A percentile compares a stretch with the other conserved stretches of the same genome.
Conservation (phyloP, 2,797 vertebrate species). For the Enteromius paludinosus region DNA sequence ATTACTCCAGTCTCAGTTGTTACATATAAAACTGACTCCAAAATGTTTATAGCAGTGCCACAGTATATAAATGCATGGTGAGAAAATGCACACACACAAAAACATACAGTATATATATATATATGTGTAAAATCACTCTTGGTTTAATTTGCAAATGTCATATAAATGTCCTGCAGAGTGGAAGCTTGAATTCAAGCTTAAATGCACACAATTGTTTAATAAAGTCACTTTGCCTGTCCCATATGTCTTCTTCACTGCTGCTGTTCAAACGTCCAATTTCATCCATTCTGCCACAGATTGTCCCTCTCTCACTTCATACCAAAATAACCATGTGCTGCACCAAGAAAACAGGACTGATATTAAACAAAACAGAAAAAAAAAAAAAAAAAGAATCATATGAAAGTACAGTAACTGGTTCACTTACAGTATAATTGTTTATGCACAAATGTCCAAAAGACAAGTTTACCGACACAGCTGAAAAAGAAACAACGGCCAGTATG, state of each 20-base stretch:
- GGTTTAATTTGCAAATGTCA: slow-evolving; percentile 47
- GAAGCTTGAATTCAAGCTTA: slow-evolving; percentile 19
- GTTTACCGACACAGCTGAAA: slow-evolving; percentile 22
- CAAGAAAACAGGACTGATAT: neutral
- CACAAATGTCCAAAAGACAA: neutral
- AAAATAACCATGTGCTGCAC: slow-evolving; percentile 16
- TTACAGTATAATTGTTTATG: neutral
- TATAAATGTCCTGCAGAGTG: slow-evolving; percentile 44
- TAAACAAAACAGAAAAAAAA: neutral
- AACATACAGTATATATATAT: neutral
- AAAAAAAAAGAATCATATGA: neutral
- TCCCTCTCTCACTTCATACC: slow-evolving; percentile 23
- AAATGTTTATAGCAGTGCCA: neutral
- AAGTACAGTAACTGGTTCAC: neutral
- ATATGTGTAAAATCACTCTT: neutral
- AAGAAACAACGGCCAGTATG: slow-evolving; percentile 34
- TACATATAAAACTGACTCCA: neutral
- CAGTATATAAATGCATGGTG: neutral
- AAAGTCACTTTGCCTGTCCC: slow-evolving; percentile 18
- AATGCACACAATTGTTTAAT: slow-evolving; percentile 32
- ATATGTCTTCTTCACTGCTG: slow-evolving; percentile 14
- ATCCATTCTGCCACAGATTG: neutral
- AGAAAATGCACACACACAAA: neutral
- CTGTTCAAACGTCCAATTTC: slow-evolving; percentile 19
- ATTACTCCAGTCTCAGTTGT: neutral